A percentile compares a stretch with the other conserved stretches of the same genome.
These are phyloP conservation scores for Micronisus gabar DNA, from an alignment of 2,113 vertebrate species.

Conservation along the genomic window DNA sequence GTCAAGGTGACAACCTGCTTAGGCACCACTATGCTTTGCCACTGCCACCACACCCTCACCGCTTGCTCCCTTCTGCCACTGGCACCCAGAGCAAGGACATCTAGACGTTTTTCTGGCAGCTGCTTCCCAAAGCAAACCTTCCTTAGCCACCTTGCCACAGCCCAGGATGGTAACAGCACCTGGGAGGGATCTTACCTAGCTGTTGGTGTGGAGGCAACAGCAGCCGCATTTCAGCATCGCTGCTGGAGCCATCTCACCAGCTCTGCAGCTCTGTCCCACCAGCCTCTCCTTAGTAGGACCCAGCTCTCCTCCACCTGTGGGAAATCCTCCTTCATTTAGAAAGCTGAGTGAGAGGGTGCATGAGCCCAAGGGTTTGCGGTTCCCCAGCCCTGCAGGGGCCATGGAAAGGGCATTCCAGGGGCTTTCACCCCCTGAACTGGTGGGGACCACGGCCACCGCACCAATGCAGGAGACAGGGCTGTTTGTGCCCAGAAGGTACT, in stretches of 20 bases:
- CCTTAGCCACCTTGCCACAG: background rate
- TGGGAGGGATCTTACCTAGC: background rate
- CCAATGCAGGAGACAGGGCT: background rate
- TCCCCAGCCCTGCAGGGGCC: background rate
- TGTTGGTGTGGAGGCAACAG: background rate
- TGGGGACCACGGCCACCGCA: fast-evolving
- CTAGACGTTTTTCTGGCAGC: background rate
- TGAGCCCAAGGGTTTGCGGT: background rate
- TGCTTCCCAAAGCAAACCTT: background rate
- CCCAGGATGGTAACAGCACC: background rate
- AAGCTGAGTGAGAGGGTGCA: fast-evolving
- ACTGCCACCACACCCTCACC: background rate
- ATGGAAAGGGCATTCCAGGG: background rate
- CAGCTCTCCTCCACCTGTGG: background rate
- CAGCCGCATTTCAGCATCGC: background rate
- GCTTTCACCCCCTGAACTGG: fast-evolving
- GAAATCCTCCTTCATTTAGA: background rate
- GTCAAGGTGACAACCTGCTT: background rate
- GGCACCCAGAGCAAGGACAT: background rate
- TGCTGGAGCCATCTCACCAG: background rate
- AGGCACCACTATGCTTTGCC: background rate
- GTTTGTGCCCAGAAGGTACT: background rate
- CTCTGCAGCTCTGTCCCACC: background rate
- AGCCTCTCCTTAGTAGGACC: background rate
- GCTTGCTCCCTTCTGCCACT: fast-evolving